Evolutionary conservation across 2,888 invertebrate genomes (phyloP), one percentile per base, ranked within the genome.

Genomic region (Pachliopta kotzebuea): DNA sequence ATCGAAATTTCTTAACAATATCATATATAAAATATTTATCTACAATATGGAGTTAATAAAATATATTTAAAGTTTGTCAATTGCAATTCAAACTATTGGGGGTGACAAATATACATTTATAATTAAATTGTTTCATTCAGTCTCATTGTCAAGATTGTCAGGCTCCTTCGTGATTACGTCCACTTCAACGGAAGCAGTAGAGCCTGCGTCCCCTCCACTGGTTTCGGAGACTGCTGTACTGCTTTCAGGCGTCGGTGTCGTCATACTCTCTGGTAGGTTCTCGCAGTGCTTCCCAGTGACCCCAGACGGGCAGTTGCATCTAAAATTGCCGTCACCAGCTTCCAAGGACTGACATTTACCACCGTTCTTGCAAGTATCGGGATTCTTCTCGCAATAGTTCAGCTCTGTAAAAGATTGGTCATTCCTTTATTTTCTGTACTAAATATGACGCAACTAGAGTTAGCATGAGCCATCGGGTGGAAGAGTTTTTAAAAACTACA

Each of bases 321-420:
- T 94, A 86, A 93, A 97, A 79, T 90, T 88, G 2, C 96, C 97
- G 61, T 97, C 96, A 61, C 95, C 94, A 65, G 95, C 94, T 45
- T 95, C 94, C 67, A 96, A 77, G 56, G 97, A 96, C 62, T 95
- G 93, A 81, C 98, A 98, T 74, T 94, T 95, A 0, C 96, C 96
- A 4, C 94, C 95, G 80, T 98, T 97, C 80, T 94, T 93, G 77
- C 98, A 98, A 0, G 94, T 93, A 60, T 90, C 92, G 0, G 94
- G 93, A 78, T 97, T 94, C 67, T 95, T 95, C 65, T 96, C 95
- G 88, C 98, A 98, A 87, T 95, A 96, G 74, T 95, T 96, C 62
- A 97, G 87, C 78, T 96, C 97, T 96, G 87, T 23, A 49, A 49
- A 49, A 49, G 49, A 20, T 18, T 1, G 18, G 20, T 20, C 4